These are phyloP conservation scores for Brachyptera putata DNA, from an alignment of 2,888 invertebrate species.

Conservation along the genomic window DNA sequence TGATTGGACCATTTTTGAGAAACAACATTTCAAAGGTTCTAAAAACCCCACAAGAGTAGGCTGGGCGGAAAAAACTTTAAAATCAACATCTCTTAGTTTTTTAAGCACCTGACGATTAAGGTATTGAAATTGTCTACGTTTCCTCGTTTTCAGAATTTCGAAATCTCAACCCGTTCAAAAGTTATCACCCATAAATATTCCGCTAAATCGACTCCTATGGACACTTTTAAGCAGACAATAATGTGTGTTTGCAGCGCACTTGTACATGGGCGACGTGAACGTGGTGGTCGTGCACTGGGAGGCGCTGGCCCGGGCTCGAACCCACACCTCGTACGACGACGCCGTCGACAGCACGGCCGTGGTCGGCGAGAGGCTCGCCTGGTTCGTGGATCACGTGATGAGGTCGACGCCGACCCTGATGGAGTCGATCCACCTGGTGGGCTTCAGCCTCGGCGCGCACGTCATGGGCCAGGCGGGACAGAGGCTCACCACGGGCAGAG, in stretches of 20 bases:
- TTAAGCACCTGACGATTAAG: too few relatives aligned
- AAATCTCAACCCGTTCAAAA: too few relatives aligned
- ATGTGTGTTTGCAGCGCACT: not conserved
- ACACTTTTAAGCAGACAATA: too few relatives aligned
- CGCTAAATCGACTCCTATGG: too few relatives aligned
- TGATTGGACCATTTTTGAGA: too few relatives aligned
- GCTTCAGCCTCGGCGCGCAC: constrained; percentile 26
- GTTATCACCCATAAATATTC: too few relatives aligned
- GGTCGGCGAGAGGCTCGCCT: constrained; percentile 10
- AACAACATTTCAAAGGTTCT: too few relatives aligned
- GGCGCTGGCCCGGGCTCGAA: constrained; percentile 32
- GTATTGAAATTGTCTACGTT: too few relatives aligned
- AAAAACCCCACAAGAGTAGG: too few relatives aligned
- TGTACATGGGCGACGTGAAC: constrained; percentile 33
- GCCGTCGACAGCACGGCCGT: constrained; percentile 32
- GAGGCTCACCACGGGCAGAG: not conserved
- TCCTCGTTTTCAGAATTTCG: too few relatives aligned
- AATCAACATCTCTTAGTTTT: too few relatives aligned
- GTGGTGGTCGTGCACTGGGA: constrained; percentile 39
- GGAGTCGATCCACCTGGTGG: constrained; percentile 15
- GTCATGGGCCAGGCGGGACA: constrained; percentile 17
- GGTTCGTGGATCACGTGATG: not conserved
- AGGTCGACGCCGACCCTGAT: constrained; percentile 20
- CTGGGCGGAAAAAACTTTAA: too few relatives aligned
- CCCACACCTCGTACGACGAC: constrained; percentile 35